A percentile compares a stretch with the other conserved stretches of the same genome.
Conservation (phyloP, 2,888 invertebrate species). For the Hyposoter dolosus region DNA sequence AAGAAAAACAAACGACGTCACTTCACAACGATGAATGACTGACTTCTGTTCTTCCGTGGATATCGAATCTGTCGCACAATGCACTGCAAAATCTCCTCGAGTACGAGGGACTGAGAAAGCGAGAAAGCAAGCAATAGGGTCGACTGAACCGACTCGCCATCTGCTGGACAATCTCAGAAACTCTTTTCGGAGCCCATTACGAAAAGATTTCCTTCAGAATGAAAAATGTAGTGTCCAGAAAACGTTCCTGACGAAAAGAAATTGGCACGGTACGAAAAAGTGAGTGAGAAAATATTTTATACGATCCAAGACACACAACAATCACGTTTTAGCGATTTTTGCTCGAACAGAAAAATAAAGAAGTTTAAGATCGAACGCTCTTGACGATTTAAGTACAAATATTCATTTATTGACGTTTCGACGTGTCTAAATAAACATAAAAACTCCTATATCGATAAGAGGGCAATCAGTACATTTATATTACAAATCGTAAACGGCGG, state of each 20-base stretch:
- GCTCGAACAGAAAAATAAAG: background rate
- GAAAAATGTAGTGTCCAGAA: background rate
- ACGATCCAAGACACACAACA: background rate
- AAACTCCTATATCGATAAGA: conserved; percentile 70
- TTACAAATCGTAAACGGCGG: conserved; percentile 63
- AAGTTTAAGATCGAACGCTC: background rate
- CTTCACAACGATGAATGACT: background rate
- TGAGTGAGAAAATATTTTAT: background rate
- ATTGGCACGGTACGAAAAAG: background rate
- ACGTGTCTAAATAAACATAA: conserved; percentile 70
- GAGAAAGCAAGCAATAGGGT: background rate
- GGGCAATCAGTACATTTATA: conserved; percentile 67
- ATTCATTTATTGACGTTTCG: conserved; percentile 71
- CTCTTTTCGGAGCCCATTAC: conserved; percentile 6
- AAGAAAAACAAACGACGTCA: conserved; percentile 8
- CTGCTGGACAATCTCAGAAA: conserved; percentile 20
- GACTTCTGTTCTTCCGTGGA: conserved; percentile 2
- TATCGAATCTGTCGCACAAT: conserved; percentile 24
- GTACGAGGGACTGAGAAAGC: background rate
- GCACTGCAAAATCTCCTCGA: background rate
- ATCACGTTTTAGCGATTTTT: background rate
- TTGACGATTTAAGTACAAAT: conserved; percentile 71
- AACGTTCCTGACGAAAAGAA: background rate
- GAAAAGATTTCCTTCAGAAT: background rate
- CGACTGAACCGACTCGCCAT: conserved; percentile 18